These are phyloP conservation scores for Elephas maximus DNA, from an alignment of 2,113 vertebrate species.

Conservation along the genomic window DNA sequence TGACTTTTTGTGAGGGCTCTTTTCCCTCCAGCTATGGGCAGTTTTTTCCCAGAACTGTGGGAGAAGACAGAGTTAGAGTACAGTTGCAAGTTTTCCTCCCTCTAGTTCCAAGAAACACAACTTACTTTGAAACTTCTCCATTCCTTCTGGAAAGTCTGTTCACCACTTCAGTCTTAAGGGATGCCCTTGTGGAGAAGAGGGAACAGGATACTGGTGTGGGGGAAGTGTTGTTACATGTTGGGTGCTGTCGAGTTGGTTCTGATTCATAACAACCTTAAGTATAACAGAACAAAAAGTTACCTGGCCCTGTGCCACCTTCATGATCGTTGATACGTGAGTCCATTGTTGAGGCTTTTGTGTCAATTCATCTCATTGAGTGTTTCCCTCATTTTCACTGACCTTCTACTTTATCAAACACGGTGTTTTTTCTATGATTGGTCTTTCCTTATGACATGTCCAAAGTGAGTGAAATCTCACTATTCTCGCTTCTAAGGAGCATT, in stretches of 20 bases:
- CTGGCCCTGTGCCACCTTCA: background rate
- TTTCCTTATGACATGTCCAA: background rate
- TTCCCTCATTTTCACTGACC: background rate
- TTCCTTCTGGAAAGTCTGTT: background rate
- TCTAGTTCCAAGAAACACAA: background rate
- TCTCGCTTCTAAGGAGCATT: background rate
- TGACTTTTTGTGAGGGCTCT: background rate
- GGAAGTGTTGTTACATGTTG: background rate
- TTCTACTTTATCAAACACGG: background rate
- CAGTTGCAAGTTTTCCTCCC: background rate
- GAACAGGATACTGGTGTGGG: background rate
- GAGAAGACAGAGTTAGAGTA: background rate
- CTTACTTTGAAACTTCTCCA: background rate
- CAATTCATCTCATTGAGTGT: background rate
- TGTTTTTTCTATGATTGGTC: background rate
- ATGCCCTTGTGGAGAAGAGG: background rate
- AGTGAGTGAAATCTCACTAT: background rate
- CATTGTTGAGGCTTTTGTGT: background rate
- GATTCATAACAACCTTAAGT: background rate
- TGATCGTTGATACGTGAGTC: background rate
- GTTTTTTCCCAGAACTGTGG: background rate
- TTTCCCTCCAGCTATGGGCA: background rate
- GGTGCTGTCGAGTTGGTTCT: background rate
- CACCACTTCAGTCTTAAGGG: background rate
- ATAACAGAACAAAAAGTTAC: background rate